Base-by-base conservation (phyloP, 2,797 vertebrate genomes). In the Pachyuromys duprasi region DNA sequence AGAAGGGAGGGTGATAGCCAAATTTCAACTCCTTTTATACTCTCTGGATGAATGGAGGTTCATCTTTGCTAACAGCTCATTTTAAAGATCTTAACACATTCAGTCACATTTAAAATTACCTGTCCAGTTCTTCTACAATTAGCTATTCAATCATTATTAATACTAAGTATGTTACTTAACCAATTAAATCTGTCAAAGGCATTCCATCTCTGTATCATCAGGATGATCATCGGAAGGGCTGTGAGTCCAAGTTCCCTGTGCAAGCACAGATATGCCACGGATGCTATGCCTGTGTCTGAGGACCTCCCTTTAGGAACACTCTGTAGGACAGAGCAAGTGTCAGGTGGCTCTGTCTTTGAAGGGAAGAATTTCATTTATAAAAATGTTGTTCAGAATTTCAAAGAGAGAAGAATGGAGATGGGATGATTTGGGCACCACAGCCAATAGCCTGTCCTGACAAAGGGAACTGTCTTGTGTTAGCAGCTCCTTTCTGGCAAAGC, bases 11-110 rank as follows among this genome's bases (percentile, higher is more conserved):
- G 5, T 4, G 7, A 33, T 5, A 0, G 57, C 45, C 8, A 2
- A 8, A 55, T 63, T 82, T 17, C 55, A 36, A 2, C 33, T 78
- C 42, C 78, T 70, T 79, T 78, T 69, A 1, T 22, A 2, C 33
- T 63, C 3, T 86, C 62, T 76, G 39, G 20, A 33, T 82, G 57
- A 53, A 18, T 55, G 7, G 24, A 60, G 31, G 63, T 63, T 80
- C 53, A n/a, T 0, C 75, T 93, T 80, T 86, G 90, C 69, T 65
- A 57, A 80, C 1, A 5, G 60, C 74, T 87, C 49, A 86, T 86
- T 89, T 76, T 81, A 14, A 93, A 82, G 69, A 83, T 88, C 49
- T 42, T 91, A 80, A 94, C 80, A 70, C 93, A 95, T 81, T 18
- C 36, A 53, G 60, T n/a, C 53, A 84, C 78, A 72, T 89, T 86